A percentile compares a stretch with the other conserved stretches of the same genome.
These are phyloP conservation scores for Chrysodeixis includens DNA, from an alignment of 2,888 invertebrate species.

Conservation along the genomic window DNA sequence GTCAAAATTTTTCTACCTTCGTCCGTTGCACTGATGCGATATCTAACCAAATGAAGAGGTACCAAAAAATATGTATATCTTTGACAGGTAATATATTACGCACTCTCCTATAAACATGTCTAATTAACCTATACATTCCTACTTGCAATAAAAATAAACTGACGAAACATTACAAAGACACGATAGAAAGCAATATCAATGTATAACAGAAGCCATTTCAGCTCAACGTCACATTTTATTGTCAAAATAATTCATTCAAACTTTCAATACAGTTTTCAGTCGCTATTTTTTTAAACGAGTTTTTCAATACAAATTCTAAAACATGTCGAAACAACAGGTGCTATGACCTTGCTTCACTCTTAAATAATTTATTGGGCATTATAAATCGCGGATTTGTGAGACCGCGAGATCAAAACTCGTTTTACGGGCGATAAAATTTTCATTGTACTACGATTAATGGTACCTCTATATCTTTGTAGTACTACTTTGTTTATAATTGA, in stretches of 20 bases:
- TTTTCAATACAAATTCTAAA: background rate
- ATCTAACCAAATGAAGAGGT: no score
- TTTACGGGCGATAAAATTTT: conserved; percentile 43
- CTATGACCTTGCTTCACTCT: conserved; percentile 36
- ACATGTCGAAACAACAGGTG: conserved; percentile 39
- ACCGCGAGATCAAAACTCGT: conserved; percentile 31
- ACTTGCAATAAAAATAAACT: background rate
- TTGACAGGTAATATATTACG: no score
- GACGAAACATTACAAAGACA: no score
- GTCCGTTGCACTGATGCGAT: no score
- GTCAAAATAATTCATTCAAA: background rate
- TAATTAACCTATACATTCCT: background rate
- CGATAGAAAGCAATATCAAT: background rate
- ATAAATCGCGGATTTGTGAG: conserved; percentile 23
- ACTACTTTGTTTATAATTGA: conserved; percentile 5
- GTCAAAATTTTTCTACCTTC: no score
- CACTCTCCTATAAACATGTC: no score
- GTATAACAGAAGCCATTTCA: no score
- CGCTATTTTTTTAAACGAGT: background rate
- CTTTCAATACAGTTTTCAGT: background rate
- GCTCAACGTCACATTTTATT: background rate
- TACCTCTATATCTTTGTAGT: conserved; percentile 9
- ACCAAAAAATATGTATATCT: no score
- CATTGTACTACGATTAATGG: conserved; percentile 27
- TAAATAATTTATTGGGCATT: conserved; percentile 45